These are phyloP conservation scores for Protobothrops flavoviridis DNA, from an alignment of 2,113 vertebrate genomes.

Conservation along the genomic window DNA sequence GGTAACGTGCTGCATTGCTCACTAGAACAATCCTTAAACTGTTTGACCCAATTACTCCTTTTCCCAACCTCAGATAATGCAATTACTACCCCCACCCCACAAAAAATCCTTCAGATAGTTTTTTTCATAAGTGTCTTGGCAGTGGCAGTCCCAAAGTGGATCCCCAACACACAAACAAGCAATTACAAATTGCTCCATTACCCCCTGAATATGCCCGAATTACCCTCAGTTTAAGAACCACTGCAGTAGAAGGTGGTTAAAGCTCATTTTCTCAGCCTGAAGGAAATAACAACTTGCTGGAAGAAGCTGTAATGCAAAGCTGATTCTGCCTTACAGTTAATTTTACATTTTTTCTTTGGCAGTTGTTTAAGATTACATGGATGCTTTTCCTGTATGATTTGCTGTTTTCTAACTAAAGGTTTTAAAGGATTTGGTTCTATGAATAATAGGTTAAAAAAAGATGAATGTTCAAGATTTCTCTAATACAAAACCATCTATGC, in stretches of 20 bases:
- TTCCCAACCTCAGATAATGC: background rate
- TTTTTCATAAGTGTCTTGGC: background rate
- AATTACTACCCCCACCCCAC: background rate
- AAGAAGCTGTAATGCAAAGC: background rate
- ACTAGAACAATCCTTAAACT: background rate
- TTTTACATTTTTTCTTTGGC: constrained; percentile 21
- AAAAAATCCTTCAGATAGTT: background rate
- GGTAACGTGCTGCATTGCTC: constrained; percentile 7
- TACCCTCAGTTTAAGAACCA: background rate
- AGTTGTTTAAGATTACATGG: background rate
- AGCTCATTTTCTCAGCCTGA: background rate
- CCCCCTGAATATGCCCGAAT: background rate
- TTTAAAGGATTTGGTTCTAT: background rate
- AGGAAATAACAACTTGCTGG: constrained; percentile 12
- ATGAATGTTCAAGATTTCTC: background rate
- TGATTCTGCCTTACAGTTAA: background rate
- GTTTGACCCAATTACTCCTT: background rate
- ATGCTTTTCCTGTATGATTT: background rate
- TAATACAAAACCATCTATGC: background rate
- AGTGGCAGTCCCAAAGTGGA: background rate
- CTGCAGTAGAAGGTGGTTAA: constrained; percentile 16
- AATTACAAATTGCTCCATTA: background rate
- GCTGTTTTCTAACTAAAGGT: constrained; percentile 20
- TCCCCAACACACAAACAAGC: background rate
- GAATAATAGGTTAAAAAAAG: background rate